Evolutionary conservation across 2,888 invertebrate genomes (phyloP), one percentile per base, ranked within the genome.

Genomic region (Cepaea hortensis): DNA sequence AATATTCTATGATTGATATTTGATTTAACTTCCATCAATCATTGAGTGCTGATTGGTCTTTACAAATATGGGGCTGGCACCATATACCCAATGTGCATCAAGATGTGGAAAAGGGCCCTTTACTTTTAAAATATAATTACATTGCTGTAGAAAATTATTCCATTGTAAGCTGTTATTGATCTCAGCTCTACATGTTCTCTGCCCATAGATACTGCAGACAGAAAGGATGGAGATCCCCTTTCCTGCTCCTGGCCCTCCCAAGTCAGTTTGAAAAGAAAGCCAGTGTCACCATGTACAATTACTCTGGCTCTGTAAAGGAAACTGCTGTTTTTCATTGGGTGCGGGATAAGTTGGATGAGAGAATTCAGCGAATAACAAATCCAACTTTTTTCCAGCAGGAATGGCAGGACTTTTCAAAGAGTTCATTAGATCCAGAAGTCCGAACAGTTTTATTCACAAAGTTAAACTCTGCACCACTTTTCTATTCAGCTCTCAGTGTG

Each of bases 401-500:
- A 23, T 95, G 95, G 94, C 88, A 94, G 68, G 88, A 85, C 65
- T 94, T 92, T 86, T 88, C 91, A n/a, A 87, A 90, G 46, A 87
- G 89, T 35, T 82, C 87, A 15, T 80, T 91, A 15, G 90, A 90
- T 77, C 89, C 92, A 9, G 92, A 93, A 88, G 91, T 95, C 3
- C 93, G 94, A 85, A 93, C 95, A 9, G 90, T 95, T 18, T 91
- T 95, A n/a, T 92, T 95, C 76, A 95, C 95, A 13, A 93, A 94
- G 68, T 91, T 95, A 48, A 88, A 93, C 7, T 93, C 94, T 83
- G 94, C 95, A 7, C 95, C 95, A 0, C 92, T 95, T 87, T 95
- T 95, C 90, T 93, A 95, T 85, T 95, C 95, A n/a, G 95, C 95
- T 2, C 92, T 95, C 11, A 95, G 95, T 88, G 95, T 95, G 2